Evolutionary conservation across 2,113 vertebrate species (phyloP).

Genomic region (Sinosuthora webbiana): DNA sequence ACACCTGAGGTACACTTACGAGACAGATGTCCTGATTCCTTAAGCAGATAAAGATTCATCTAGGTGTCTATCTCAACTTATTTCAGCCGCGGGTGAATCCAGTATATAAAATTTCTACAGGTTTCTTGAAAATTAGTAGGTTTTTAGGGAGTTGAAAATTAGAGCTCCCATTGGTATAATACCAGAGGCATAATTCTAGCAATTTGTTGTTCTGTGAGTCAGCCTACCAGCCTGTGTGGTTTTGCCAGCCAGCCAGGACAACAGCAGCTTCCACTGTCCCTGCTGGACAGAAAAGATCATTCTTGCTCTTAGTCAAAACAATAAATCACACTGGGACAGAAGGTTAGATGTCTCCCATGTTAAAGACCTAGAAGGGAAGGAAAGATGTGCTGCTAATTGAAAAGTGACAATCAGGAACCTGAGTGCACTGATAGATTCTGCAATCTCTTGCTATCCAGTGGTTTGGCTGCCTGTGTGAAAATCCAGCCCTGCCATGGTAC

Average conservation of each 20-base stretch:
- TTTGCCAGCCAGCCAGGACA: background rate
- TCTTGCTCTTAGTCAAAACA: background rate
- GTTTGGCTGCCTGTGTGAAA: background rate
- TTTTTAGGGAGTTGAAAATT: background rate
- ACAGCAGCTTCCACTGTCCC: background rate
- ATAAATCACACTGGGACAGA: background rate
- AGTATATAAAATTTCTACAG: background rate
- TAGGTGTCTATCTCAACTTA: background rate
- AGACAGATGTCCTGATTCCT: background rate
- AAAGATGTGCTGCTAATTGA: background rate
- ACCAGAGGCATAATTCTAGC: background rate
- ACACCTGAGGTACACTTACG: fast-evolving
- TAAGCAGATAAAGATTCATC: background rate
- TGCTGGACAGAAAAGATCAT: background rate
- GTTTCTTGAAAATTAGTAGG: background rate
- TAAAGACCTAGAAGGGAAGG: background rate
- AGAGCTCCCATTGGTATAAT: background rate
- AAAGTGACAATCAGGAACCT: background rate
- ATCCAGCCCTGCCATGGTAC: background rate
- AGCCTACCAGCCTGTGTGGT: background rate
- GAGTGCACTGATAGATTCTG: background rate
- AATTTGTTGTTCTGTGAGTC: background rate
- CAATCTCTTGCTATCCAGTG: background rate
- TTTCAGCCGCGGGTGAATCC: background rate
- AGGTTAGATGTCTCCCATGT: background rate